Evolutionary conservation across 1,140 invertebrate species (phyloP), one percentile per base, ranked within the genome.

Genomic region (Mizuhopecten yessoensis): DNA sequence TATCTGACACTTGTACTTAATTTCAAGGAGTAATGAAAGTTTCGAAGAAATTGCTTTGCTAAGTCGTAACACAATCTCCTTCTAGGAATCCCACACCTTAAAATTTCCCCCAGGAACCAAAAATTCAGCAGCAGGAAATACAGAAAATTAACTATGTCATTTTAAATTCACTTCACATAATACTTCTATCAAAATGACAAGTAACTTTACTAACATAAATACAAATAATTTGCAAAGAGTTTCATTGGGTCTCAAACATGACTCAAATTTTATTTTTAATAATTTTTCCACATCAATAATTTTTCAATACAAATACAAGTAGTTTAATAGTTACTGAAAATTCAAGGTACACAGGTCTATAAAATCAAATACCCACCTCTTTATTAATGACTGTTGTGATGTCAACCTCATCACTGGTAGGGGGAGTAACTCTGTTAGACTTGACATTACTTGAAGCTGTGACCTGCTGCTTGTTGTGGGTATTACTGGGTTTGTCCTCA

Each of bases 381-480:
- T 75, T 75, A 9, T 49, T 20, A 49, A 2, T 15, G 45, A 49
- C 45, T 17, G 45, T 39, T 39, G 36, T 23, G 20, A 75, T 29
- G n/a, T 75, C 57, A 3, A 49, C 20, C 11, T 75, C 57, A n/a
- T 75, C 5, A n/a, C 2, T 29, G 57, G 23, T n/a, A 75, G 23
- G 57, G 57, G 57, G n/a, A 75, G 17, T 75, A 75, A 75, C 57
- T 75, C 57, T 75, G 57, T 75, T 29, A 75, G 57, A 75, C 57
- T 75, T 75, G 23, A 29, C 57, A 29, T 29, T 29, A 75, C n/a
- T 75, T 29, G 57, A n/a, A 29, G 57, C 57, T 75, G n/a, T 29
- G 5, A 29, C 23, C 57, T 75, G 57, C n/a, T 75, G 57, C 10
- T 45, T 45, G 9, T 45, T 1, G 1, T 13, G 1, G 17, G 0